These are phyloP conservation scores for Pseudomugil gertrudae DNA, from an alignment of 2,797 vertebrate species.

Conservation along the genomic window DNA sequence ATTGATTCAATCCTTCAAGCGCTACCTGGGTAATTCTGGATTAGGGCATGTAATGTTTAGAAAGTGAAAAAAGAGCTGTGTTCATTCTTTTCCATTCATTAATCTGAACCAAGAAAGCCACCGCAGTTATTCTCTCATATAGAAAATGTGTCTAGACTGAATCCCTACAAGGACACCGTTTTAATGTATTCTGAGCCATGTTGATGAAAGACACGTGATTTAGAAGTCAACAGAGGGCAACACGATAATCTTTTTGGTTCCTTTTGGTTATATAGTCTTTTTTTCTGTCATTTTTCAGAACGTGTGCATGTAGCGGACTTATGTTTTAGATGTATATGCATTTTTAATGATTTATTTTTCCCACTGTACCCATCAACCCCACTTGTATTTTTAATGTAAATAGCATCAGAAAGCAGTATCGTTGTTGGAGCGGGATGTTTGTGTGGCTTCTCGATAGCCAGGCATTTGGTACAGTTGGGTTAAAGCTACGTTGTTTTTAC, in stretches of 20 bases:
- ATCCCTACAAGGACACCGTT: constrained; percentile 69
- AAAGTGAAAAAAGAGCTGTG: constrained; percentile 14
- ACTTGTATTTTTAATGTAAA: constrained; percentile 55
- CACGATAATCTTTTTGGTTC: constrained; percentile 27
- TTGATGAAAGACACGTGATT: constrained; percentile 58
- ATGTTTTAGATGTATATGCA: constrained; percentile 59
- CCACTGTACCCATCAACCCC: constrained; percentile 54
- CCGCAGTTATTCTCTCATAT: constrained; percentile 33
- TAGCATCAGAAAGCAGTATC: constrained; percentile 56
- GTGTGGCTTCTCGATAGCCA: constrained; percentile 50
- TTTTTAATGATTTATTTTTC: constrained; percentile 51
- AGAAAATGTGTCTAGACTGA: constrained; percentile 68
- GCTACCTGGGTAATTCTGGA: constrained; percentile 44
- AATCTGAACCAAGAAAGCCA: constrained; percentile 40
- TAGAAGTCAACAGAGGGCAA: constrained; percentile 58
- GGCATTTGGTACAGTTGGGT: constrained; percentile 58
- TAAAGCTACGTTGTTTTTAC: constrained; percentile 59
- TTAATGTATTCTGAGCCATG: constrained; percentile 71
- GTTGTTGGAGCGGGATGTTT: constrained; percentile 40
- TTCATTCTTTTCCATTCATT: constrained; percentile 22
- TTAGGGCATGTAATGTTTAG: constrained; percentile 35
- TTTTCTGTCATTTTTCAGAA: constrained; percentile 54
- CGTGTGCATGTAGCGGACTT: constrained; percentile 72
- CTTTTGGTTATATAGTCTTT: constrained; percentile 38
- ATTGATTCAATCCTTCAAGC: constrained; percentile 52